Conservation (phyloP, 2,888 invertebrate genomes). For the Tenthredo mesomela region DNA sequence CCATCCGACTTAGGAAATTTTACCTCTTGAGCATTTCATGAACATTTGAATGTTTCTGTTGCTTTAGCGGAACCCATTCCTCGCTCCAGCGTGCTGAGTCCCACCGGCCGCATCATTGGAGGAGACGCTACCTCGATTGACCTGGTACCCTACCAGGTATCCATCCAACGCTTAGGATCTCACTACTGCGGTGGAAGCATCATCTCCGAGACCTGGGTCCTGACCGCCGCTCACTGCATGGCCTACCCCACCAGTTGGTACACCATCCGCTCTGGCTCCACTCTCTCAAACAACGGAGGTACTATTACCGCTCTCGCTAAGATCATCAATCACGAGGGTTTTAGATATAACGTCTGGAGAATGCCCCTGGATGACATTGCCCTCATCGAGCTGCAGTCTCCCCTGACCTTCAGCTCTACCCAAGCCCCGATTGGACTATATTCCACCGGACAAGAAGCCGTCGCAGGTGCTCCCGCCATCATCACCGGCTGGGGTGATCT, state of each 20-base stretch:
- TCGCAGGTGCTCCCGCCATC: slow-evolving; percentile 50
- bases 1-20: too few relatives aligned
- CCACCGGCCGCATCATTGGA: slow-evolving; percentile 76
- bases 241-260: slow-evolving; percentile 45
- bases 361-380: slow-evolving; percentile 79
- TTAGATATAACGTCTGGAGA: slow-evolving; percentile 69
- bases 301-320: slow-evolving; percentile 77
- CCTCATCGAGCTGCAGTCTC: slow-evolving; percentile 78
- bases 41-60: not conserved
- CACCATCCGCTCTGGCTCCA: slow-evolving; percentile 80
- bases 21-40: too few relatives aligned
- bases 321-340: slow-evolving; percentile 76
- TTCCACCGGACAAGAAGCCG: slow-evolving; percentile 62
- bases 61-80: not conserved
- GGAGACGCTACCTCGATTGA: slow-evolving; percentile 78
- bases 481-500: slow-evolving; percentile 67
- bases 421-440: slow-evolving; percentile 78
- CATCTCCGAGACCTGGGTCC: slow-evolving; percentile 76
- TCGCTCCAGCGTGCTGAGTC: slow-evolving; percentile 32
- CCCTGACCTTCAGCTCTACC: slow-evolving; percentile 77
- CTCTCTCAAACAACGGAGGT: slow-evolving; percentile 78
- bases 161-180: slow-evolving; percentile 73
- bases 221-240: slow-evolving; percentile 82
- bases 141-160: slow-evolving; percentile 79
- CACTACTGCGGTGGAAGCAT: slow-evolving; percentile 81